phyloP scores from a whole-genome alignment of 1,140 invertebrate genomes.

The Drosophila watanabei region DNA sequence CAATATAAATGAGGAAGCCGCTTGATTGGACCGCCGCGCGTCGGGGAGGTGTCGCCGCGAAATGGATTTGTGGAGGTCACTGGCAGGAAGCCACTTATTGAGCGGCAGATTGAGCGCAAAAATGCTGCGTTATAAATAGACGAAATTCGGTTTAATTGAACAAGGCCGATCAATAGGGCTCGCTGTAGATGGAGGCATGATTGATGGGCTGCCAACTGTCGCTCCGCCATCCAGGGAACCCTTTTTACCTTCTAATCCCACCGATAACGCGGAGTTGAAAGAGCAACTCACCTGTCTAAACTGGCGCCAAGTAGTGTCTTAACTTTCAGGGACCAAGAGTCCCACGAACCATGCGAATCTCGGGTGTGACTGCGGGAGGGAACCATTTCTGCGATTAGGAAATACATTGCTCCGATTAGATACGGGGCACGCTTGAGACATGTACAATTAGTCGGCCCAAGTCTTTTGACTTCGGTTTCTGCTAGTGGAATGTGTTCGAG shows the following conservation, averaged over 20 bases:
- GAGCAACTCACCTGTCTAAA: conserved; percentile 5
- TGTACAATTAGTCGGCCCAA: conserved; percentile 24
- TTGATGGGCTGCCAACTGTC: conserved; percentile 21
- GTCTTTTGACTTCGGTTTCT: conserved; percentile 18
- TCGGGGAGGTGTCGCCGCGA: conserved; percentile 19
- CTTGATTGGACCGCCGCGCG: conserved; percentile 54
- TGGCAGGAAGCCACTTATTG: conserved; percentile 24
- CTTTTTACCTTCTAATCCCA: conserved; percentile 1
- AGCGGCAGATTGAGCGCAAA: conserved; percentile 41
- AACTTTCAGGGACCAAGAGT: background rate
- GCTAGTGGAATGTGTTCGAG: conserved; percentile 24
- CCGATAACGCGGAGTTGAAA: conserved; percentile 6
- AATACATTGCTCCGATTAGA: conserved; percentile 65
- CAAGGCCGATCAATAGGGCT: conserved; percentile 26
- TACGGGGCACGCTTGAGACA: conserved; percentile 44
- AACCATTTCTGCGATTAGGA: conserved; percentile 55
- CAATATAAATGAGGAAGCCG: conserved; percentile 71
- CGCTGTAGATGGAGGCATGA: background rate
- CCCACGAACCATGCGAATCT: conserved; percentile 33
- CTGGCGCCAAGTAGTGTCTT: conserved; percentile 25
- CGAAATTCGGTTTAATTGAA: conserved; percentile 44
- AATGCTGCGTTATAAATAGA: conserved; percentile 39
- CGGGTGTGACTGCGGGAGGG: background rate
- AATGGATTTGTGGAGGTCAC: conserved; percentile 54
- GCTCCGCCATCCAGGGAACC: conserved; percentile 4